phyloP scores from a whole-genome alignment of 2,113 vertebrate genomes.

The Cynopterus brachyotis region DNA sequence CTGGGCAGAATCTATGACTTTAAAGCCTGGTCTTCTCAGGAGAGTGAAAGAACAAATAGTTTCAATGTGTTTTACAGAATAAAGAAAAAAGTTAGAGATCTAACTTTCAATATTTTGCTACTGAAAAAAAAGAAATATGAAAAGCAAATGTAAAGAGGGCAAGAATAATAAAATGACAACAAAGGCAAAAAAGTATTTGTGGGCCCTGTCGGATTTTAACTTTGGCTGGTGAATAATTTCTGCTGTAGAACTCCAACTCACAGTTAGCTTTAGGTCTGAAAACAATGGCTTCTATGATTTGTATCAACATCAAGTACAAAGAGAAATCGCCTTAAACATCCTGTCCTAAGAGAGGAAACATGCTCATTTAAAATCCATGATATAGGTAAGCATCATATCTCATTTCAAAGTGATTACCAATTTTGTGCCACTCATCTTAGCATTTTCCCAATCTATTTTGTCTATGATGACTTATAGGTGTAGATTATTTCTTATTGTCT shows the following conservation, averaged over 20 bases:
- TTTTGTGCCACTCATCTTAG: constrained; percentile 29
- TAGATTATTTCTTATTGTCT: constrained; percentile 44
- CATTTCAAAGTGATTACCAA: background rate
- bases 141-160: background rate
- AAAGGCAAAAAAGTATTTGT: background rate
- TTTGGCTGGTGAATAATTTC: background rate
- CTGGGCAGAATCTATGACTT: background rate
- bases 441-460: constrained; percentile 1
- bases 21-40: background rate
- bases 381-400: background rate
- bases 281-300: background rate
- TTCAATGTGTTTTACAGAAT: background rate
- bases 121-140: constrained; percentile 9
- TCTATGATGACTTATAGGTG: constrained; percentile 16
- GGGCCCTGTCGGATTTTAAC: background rate
- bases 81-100: background rate
- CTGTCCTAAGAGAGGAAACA: background rate
- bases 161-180: background rate
- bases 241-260: background rate
- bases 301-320: constrained; percentile 26
- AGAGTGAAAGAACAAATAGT: background rate
- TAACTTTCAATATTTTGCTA: background rate
- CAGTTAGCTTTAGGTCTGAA: background rate
- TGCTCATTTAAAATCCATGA: background rate
- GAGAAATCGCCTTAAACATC: background rate